phyloP scores from a whole-genome alignment of 2,888 invertebrate species.

The Melinaea menophilus region DNA sequence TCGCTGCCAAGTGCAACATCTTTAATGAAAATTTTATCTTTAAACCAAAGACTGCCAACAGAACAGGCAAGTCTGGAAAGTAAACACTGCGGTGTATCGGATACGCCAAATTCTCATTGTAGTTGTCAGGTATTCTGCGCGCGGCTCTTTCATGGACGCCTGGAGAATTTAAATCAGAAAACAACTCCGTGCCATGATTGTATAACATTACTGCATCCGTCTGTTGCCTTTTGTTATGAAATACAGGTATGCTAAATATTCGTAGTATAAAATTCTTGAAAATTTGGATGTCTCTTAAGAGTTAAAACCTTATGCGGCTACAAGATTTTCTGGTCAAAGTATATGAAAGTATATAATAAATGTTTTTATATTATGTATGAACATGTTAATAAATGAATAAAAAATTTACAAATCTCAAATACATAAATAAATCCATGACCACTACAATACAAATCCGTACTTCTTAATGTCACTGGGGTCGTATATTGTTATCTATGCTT shows the following conservation, averaged over 20 bases:
- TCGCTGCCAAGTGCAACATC: background rate
- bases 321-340: too few species aligned
- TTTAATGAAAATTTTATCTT: slow-evolving; percentile 3
- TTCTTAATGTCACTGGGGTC: too few species aligned
- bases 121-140: background rate
- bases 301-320: too few species aligned
- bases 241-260: background rate
- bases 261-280: background rate
- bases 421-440: too few species aligned
- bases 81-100: background rate
- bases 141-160: background rate
- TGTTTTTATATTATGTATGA: too few species aligned
- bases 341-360: too few species aligned
- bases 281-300: background rate
- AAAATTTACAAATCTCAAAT: too few species aligned
- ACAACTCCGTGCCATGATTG: background rate
- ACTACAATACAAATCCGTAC: too few species aligned
- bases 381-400: too few species aligned
- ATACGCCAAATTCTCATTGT: background rate
- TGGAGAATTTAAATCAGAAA: slow-evolving; percentile 2
- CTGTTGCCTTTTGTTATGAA: slow-evolving; percentile 1
- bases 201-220: background rate
- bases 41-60: background rate
- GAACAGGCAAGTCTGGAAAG: background rate
- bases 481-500: too few species aligned